These are phyloP conservation scores for Drosophila subsilvestris DNA, from an alignment of 2,888 invertebrate species.

Conservation along the genomic window DNA sequence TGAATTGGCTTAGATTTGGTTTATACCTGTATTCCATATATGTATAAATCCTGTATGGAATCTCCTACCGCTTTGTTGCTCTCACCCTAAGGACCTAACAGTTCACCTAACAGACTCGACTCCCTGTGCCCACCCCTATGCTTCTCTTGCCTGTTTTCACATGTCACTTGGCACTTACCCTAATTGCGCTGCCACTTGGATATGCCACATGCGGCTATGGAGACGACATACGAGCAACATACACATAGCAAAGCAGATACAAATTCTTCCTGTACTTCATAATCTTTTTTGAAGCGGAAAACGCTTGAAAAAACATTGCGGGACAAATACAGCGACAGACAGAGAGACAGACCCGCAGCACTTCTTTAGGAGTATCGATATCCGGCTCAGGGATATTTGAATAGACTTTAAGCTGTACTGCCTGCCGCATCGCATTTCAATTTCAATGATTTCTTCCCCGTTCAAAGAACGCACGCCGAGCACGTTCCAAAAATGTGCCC, in stretches of 20 bases:
- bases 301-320: conserved; percentile 9
- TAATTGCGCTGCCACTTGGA: conserved; percentile 36
- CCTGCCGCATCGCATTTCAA: conserved; percentile 31
- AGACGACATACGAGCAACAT: conserved; percentile 9
- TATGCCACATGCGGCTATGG: conserved; percentile 53
- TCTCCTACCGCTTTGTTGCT: conserved; percentile 2
- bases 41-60: neutral
- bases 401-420: conserved; percentile 33
- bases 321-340: neutral
- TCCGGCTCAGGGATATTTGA: conserved; percentile 57
- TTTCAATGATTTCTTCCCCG: conserved; percentile 29
- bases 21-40: conserved; percentile 2
- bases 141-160: conserved; percentile 34
- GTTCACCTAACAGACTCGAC: conserved; percentile 23
- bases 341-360: conserved; percentile 42
- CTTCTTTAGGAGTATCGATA: conserved; percentile 61
- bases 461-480: conserved; percentile 66
- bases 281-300: conserved; percentile 26
- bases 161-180: conserved; percentile 64
- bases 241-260: conserved; percentile 36
- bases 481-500: conserved; percentile 70
- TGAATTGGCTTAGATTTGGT: conserved; percentile 73
- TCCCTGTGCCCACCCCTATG: conserved; percentile 6
- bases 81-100: conserved; percentile 23
- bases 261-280: conserved; percentile 48